Evolutionary conservation across 1,140 invertebrate species (phyloP).

Genomic region (Ostrea edulis): DNA sequence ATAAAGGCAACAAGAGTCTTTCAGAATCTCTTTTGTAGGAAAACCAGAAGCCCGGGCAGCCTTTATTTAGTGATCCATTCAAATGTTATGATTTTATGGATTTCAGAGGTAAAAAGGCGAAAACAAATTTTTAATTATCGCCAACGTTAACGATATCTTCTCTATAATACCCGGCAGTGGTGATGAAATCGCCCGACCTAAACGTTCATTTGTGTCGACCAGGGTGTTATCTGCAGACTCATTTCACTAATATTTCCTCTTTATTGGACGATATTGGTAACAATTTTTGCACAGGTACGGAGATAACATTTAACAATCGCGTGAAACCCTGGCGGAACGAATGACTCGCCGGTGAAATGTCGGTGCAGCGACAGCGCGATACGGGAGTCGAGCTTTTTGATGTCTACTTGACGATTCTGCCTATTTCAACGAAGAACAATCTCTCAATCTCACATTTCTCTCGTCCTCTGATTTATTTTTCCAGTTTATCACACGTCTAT

Average conservation of each 20-base stretch:
- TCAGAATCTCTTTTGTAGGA: background rate
- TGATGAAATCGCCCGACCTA: constrained; percentile 30
- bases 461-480: background rate
- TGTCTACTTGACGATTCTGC: constrained; percentile 24
- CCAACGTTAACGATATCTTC: background rate
- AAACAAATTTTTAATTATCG: constrained; percentile 27
- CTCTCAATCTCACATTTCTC: constrained; percentile 17
- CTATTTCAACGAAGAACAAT: background rate
- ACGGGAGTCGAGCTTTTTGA: background rate
- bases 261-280: constrained; percentile 22
- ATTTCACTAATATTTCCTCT: constrained; percentile 28
- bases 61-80: background rate
- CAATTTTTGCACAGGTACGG: constrained; percentile 21
- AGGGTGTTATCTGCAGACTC: background rate
- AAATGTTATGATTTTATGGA: constrained; percentile 31
- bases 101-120: constrained; percentile 23
- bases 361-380: background rate
- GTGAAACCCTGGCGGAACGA: background rate
- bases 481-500: constrained; percentile 10
- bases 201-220: constrained; percentile 19
- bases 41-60: background rate
- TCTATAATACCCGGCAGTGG: background rate
- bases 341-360: constrained; percentile 29
- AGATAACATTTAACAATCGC: constrained; percentile 19
- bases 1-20: background rate